Evolutionary conservation across 2,113 vertebrate genomes (phyloP).

Genomic region (Symphodus melops): DNA sequence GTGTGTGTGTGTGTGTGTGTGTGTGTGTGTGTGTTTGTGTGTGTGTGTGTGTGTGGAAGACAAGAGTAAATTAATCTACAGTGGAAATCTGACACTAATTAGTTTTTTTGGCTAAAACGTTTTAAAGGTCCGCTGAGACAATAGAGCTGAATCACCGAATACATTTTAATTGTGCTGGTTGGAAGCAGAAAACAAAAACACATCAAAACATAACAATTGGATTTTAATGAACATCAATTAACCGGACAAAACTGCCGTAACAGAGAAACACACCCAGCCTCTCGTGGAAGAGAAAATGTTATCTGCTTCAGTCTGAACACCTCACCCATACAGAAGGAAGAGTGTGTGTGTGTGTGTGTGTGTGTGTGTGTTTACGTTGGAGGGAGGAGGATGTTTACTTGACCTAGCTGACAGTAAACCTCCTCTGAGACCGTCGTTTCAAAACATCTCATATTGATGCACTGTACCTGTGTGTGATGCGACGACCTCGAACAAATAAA

Average conservation of each 20-base stretch:
- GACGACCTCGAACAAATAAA: background rate
- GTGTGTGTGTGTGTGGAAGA: constrained; percentile 28
- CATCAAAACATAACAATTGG: constrained; percentile 61
- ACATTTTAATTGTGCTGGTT: constrained; percentile 71
- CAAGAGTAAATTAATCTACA: constrained; percentile 68
- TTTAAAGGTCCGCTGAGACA: constrained; percentile 63
- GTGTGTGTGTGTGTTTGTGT: constrained; percentile 7
- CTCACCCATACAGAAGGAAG: background rate
- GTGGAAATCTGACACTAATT: constrained; percentile 79
- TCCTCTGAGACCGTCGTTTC: constrained; percentile 15
- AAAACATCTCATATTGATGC: constrained; percentile 13
- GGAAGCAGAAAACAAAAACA: constrained; percentile 63
- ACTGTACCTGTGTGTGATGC: background rate
- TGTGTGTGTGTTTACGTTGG: background rate
- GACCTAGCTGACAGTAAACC: constrained; percentile 2
- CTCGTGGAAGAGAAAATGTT: constrained; percentile 1
- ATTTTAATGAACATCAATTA: constrained; percentile 72
- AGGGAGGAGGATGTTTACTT: constrained; percentile 20
- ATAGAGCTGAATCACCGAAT: constrained; percentile 50
- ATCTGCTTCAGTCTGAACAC: constrained; percentile 12
- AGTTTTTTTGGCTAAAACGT: constrained; percentile 68
- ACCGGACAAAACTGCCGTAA: constrained; percentile 49
- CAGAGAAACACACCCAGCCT: constrained; percentile 32
- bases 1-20: constrained; percentile 34
- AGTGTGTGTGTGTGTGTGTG: background rate